phyloP scores from a whole-genome alignment of 2,888 invertebrate species.

The Hypselothyrea guttata region DNA sequence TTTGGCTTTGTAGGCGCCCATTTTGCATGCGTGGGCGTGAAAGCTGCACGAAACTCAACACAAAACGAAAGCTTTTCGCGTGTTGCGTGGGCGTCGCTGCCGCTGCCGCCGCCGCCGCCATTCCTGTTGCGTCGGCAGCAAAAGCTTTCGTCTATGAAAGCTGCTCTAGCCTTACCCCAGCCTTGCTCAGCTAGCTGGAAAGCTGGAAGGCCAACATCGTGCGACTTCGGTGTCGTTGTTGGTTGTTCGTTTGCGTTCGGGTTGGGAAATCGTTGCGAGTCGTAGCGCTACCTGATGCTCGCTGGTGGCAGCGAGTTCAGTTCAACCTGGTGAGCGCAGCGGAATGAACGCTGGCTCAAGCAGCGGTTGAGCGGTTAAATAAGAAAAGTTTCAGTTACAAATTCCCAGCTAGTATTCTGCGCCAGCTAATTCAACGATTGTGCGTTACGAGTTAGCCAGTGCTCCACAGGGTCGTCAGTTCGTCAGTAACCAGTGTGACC shows the following conservation, averaged over 20 bases:
- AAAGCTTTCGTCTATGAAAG: constrained; percentile 41
- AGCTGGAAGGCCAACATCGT: constrained; percentile 36
- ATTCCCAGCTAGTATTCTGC: constrained; percentile 69
- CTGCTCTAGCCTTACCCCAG: constrained; percentile 58
- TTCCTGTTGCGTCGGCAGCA: constrained; percentile 22
- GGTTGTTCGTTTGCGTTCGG: constrained; percentile 15
- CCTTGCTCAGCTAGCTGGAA: constrained; percentile 32
- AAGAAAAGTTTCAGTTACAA: constrained; percentile 74
- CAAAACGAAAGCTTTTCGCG: constrained; percentile 36
- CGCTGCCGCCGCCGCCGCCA: constrained; percentile 62
- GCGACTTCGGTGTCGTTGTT: constrained; percentile 2
- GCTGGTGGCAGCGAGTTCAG: constrained; percentile 57
- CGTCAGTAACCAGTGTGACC: constrained; percentile 30
- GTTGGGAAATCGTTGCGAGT: constrained; percentile 18
- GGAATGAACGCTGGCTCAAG: constrained; percentile 70
- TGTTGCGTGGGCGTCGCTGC: constrained; percentile 56
- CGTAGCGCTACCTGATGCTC: constrained; percentile 76
- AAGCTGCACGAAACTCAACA: constrained; percentile 43
- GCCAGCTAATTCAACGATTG: constrained; percentile 61
- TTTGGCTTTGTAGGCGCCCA: constrained; percentile 19
- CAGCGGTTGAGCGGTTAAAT: constrained; percentile 79
- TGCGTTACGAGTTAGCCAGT: constrained; percentile 36
- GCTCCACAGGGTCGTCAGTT: constrained; percentile 27
- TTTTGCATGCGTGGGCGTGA: constrained; percentile 50
- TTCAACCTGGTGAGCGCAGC: constrained; percentile 80